These are phyloP conservation scores for Myotis vivesi DNA, from an alignment of 2,797 vertebrate genomes.

Conservation along the genomic window DNA sequence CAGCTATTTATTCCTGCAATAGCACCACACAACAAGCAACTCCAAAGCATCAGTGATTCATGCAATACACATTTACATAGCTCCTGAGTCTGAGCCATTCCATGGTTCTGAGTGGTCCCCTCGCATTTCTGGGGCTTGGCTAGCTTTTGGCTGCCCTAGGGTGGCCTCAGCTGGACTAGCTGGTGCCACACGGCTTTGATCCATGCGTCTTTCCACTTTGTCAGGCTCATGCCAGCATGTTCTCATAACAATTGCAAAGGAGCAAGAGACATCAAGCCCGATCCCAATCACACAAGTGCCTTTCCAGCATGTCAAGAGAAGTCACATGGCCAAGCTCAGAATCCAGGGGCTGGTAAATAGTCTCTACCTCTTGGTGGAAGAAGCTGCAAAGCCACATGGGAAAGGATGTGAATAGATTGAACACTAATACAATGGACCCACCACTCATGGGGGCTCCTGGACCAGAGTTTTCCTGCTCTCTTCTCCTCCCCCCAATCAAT, in stretches of 20 bases:
- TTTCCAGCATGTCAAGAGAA: background rate
- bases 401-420: too few relatives aligned
- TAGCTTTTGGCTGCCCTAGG: background rate
- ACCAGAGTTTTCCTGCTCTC: background rate
- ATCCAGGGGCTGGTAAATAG: background rate
- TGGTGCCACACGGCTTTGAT: background rate
- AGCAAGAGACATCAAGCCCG: rapidly evolving
- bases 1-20: background rate
- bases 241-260: background rate
- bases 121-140: background rate
- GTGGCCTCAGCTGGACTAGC: background rate
- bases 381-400: too few relatives aligned
- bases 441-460: rapidly evolving
- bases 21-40: background rate
- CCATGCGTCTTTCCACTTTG: rapidly evolving
- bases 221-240: rapidly evolving
- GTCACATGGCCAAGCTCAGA: background rate
- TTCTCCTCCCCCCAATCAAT: background rate
- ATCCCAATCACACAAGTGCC: rapidly evolving
- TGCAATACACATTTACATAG: background rate
- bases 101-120: background rate
- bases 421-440: too few relatives aligned
- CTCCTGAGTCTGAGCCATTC: background rate
- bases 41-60: background rate
- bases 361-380: background rate